Base-by-base conservation (phyloP, 2,888 invertebrate genomes). In the Oscheius sp. region DNA sequence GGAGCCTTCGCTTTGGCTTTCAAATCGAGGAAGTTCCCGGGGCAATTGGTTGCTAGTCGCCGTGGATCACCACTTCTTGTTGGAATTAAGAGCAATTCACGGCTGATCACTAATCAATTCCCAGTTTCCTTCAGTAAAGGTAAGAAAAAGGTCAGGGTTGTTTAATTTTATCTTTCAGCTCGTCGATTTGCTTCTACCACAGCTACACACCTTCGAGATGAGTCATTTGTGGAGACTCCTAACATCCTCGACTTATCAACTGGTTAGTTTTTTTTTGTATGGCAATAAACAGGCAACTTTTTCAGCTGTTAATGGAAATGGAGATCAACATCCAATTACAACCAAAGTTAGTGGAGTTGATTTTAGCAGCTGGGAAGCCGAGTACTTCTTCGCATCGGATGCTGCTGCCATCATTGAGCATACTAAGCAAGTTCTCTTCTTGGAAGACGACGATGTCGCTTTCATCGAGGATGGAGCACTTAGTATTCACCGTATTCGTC, bases 381-480 rank as follows among this genome's bases (percentile, higher is more conserved):
- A 98, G 89, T 98, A 97, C 88, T 98, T 97, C 90, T 96, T 99
- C 89, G 97, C 98, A 23, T 97, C 96, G 3, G 98, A 98, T 90
- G 97, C 98, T 31, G 89, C 89, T 88, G 97, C 98, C 75, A 93
- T 99, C 69, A 96, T 99, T 87, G 98, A 99, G 87, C 97, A 98
- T 88, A 99, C 98, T 8, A 97, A 98, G 88, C 92, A 96, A 95
- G 98, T 99, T 46, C 93, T 99, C 81, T 98, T 94, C 87, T 91
- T 99, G 86, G 97, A 98, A 73, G 89, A 89, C 79, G 89, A 90
- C 78, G 90, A 90, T 78, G 89, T 90, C 3, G 96, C 96, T 15
- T 95, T 96, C 45, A 93, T 96, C n/a, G 93, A 92, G 84, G 93
- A 94, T 86, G 98, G 98, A 69, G 73, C 92, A 15, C 90, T 99